Evolutionary conservation across 2,797 vertebrate genomes (phyloP), one percentile per base, ranked within the genome.

Genomic region (Rhincodon typus): DNA sequence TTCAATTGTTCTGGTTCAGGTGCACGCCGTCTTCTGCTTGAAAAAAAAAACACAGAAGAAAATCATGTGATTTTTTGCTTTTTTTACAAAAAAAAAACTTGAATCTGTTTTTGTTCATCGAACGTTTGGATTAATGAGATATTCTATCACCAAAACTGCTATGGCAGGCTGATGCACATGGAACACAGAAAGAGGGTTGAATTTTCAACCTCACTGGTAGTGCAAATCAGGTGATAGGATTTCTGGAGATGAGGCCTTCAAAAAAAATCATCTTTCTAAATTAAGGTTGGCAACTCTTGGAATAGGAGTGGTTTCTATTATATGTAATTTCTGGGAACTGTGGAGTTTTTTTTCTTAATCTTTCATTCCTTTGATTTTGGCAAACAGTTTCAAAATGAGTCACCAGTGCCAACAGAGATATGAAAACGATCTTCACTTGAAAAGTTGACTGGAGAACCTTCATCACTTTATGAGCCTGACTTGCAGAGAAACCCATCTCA

Each of bases 291-390:
- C 42, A 62, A 69, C 62, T 27, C 19, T 67, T 27, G 38, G 62
- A 38, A 93, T 42, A 10, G 7, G 3, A 42, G n/a, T 10, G 30
- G n/a, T 69, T 42, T 25, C 30, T 30, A 21, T 91, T 91, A 19
- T 57, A 62, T 62, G 30, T 7, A 4, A 34, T 30, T 93, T 93
- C 66, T 67, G 90, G 90, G n/a, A 93, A 93, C 62, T 38, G 30
- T 38, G 90, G 34, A n/a, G 62, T 6, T 93, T 69, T 93, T 67
- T 67, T 67, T 67, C 66, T 13, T 13, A 93, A 69, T 93, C 90
- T 93, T 93, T 62, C n/a, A 91, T 62, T 91, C 6, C 88, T 91
- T 91, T 91, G 88, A 91, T 69, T 67, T 93, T 93, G n/a, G 66
- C 67, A 30, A 67, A 69, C n/a, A 42, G 66, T 93, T 93, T 93